These are phyloP conservation scores for Myocastor coypus DNA, from an alignment of 2,113 vertebrate species.

Conservation along the genomic window DNA sequence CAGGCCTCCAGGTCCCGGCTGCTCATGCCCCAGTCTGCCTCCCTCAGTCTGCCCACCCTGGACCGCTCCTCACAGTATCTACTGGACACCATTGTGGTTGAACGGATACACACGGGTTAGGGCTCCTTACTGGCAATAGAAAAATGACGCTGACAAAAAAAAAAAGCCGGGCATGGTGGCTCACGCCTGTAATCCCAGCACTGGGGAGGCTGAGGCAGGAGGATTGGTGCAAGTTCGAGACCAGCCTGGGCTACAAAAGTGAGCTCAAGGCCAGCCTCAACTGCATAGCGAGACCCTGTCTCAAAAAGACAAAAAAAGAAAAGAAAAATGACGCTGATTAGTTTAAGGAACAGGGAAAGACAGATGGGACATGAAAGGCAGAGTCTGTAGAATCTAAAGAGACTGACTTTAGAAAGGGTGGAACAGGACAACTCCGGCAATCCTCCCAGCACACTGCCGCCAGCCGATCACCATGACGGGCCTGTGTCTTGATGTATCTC, in stretches of 20 bases:
- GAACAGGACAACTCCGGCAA: not conserved
- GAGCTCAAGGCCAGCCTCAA: no score
- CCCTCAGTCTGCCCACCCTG: not conserved
- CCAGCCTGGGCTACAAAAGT: no score
- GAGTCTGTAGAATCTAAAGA: conserved; percentile 4
- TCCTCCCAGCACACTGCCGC: not conserved
- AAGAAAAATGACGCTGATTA: not conserved
- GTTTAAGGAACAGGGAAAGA: conserved; percentile 6
- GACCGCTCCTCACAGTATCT: not conserved
- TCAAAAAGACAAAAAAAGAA: no score
- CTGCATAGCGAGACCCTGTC: no score
- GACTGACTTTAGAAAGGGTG: not conserved
- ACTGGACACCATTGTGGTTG: not conserved
- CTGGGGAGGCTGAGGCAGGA: no score
- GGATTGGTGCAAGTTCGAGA: no score
- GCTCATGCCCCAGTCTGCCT: not conserved
- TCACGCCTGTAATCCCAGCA: no score
- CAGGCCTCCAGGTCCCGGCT: not conserved
- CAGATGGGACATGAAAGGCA: not conserved
- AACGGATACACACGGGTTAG: not conserved
- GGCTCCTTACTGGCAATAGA: not conserved
- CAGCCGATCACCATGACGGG: not conserved
- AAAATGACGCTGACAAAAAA: not conserved
- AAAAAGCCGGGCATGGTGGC: no score
- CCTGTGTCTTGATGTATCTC: not conserved